A percentile compares a stretch with the other conserved stretches of the same genome.
Conservation (phyloP, 1,140 invertebrate genomes). For the Drosophila quadrilineata region DNA sequence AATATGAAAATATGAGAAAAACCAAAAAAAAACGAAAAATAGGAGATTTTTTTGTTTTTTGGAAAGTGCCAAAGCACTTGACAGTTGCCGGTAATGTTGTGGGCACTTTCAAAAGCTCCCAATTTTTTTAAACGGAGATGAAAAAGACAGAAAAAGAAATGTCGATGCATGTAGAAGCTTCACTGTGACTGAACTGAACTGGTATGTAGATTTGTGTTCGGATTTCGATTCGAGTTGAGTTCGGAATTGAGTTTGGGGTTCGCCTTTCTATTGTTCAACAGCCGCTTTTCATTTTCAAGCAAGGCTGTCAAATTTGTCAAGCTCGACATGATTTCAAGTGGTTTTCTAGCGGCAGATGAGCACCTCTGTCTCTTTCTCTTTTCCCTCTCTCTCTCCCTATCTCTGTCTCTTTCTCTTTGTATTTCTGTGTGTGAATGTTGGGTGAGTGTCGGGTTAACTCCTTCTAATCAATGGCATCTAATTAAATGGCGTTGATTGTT, state of each 20-base stretch:
- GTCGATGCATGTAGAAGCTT: constrained; percentile 46
- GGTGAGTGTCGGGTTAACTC: background rate
- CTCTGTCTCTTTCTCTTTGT: background rate
- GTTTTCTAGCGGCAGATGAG: constrained; percentile 42
- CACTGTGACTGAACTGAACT: constrained; percentile 17
- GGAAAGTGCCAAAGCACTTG: constrained; percentile 72
- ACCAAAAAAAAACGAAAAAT: constrained; percentile 3
- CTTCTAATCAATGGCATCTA: constrained; percentile 74
- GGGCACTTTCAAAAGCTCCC: constrained; percentile 43
- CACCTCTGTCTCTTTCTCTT: background rate
- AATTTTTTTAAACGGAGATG: too few relatives aligned
- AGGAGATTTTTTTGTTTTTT: constrained; percentile 37
- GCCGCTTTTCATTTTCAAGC: constrained; percentile 74
- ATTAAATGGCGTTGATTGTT: constrained; percentile 80
- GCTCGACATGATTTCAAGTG: constrained; percentile 75
- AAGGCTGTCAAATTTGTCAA: constrained; percentile 80
- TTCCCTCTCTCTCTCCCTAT: background rate
- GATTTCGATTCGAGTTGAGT: constrained; percentile 12
- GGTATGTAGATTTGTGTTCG: constrained; percentile 4
- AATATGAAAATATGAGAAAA: constrained; percentile 13
- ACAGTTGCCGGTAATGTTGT: constrained; percentile 53
- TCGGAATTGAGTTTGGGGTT: constrained; percentile 28
- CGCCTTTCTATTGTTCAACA: constrained; percentile 38
- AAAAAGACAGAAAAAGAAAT: too few relatives aligned
- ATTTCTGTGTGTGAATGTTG: background rate